Conservation (phyloP, 2,888 invertebrate genomes). For the Gymnoscelis rufifasciata region DNA sequence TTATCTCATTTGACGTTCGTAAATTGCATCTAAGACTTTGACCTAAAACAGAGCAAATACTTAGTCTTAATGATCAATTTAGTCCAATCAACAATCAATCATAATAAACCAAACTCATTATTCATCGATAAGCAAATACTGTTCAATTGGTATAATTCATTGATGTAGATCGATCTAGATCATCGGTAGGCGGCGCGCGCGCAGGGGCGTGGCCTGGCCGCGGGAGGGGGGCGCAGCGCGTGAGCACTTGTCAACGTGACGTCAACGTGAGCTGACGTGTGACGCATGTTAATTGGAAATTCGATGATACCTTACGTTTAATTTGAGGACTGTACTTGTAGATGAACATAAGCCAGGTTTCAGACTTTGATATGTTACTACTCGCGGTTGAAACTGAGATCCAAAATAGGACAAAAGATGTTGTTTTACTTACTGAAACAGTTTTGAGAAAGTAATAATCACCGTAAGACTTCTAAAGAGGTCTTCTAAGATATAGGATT, state of each 20-base stretch:
- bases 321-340: conserved; percentile 14
- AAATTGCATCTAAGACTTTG: not conserved
- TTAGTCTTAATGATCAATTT: conserved; percentile 9
- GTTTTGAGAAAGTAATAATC: too few relatives aligned
- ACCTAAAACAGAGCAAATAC: conserved; percentile 3
- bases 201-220: conserved; percentile 52
- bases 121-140: conserved; percentile 28
- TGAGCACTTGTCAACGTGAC: conserved; percentile 63
- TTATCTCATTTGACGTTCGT: too few relatives aligned
- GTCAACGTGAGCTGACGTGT: conserved; percentile 45
- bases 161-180: conserved; percentile 70
- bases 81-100: conserved; percentile 20
- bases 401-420: too few relatives aligned
- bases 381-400: too few relatives aligned
- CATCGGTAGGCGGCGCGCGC: conserved; percentile 59
- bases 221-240: conserved; percentile 52
- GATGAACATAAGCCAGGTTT: too few relatives aligned
- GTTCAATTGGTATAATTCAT: conserved; percentile 31
- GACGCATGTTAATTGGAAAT: conserved; percentile 31
- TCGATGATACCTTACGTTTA: conserved; percentile 12
- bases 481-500: too few relatives aligned
- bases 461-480: too few relatives aligned
- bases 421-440: too few relatives aligned
- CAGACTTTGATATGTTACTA: too few relatives aligned
- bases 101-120: conserved; percentile 19